phyloP scores from a whole-genome alignment of 2,113 vertebrate genomes.

The Marmota monax region DNA sequence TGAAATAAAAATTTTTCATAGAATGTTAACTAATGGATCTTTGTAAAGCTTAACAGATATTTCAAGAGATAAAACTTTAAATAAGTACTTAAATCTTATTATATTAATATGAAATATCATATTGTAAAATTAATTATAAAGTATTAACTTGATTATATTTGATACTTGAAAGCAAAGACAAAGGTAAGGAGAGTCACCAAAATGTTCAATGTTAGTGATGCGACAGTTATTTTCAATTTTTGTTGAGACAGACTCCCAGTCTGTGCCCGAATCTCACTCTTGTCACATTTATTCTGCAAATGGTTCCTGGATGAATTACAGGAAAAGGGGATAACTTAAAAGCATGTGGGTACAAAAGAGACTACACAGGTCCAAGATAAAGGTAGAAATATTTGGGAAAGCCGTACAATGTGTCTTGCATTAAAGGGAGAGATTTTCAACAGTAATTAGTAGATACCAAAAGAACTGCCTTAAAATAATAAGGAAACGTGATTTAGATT shows the following conservation, averaged over 20 bases:
- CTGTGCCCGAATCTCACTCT: background rate
- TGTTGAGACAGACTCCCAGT: background rate
- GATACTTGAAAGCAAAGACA: constrained; percentile 6
- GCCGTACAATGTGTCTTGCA: background rate
- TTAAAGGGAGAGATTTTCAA: constrained; percentile 29
- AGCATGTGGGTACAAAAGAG: background rate
- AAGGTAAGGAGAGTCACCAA: background rate
- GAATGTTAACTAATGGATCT: background rate
- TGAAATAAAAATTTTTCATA: background rate
- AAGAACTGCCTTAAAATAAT: constrained; percentile 10
- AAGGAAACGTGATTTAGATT: constrained; percentile 7
- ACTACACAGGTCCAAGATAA: background rate
- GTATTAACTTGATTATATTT: background rate
- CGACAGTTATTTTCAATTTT: background rate
- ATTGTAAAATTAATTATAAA: constrained; percentile 4
- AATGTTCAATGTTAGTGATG: background rate
- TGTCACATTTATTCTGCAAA: constrained; percentile 25
- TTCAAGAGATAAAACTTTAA: constrained; percentile 5
- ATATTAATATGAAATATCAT: background rate
- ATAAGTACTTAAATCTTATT: background rate
- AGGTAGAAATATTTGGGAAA: constrained; percentile 27
- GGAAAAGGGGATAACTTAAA: constrained; percentile 3
- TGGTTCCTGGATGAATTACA: background rate
- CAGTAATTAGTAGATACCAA: constrained; percentile 34
- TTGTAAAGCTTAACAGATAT: background rate